phyloP scores from a whole-genome alignment of 2,888 invertebrate species.

The Archips crataeganus region DNA sequence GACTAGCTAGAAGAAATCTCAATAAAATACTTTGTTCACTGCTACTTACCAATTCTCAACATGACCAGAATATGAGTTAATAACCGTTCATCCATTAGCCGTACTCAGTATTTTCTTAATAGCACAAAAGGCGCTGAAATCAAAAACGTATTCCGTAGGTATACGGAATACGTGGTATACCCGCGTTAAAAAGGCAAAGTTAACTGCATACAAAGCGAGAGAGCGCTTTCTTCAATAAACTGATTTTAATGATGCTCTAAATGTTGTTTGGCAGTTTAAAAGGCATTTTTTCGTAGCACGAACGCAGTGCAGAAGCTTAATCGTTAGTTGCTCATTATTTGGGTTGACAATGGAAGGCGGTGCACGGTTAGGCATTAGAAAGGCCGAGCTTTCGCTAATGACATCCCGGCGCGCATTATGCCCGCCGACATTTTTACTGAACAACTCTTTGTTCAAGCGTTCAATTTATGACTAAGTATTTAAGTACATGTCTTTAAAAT shows the following conservation, averaged over 20 bases:
- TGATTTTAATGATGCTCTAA: constrained; percentile 53
- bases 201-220: constrained; percentile 34
- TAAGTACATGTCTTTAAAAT: constrained; percentile 34
- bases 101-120: neutral
- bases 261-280: constrained; percentile 50
- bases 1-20: neutral
- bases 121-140: neutral
- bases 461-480: constrained; percentile 37
- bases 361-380: constrained; percentile 83
- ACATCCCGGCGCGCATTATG: constrained; percentile 72
- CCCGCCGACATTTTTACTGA: constrained; percentile 71
- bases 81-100: constrained; percentile 3
- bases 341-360: constrained; percentile 77
- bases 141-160: constrained; percentile 15
- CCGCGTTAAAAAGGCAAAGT: constrained; percentile 26
- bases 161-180: constrained; percentile 3
- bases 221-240: constrained; percentile 41
- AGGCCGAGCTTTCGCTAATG: constrained; percentile 80
- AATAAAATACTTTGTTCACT: neutral
- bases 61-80: neutral
- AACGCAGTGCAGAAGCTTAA: constrained; percentile 62
- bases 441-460: constrained; percentile 71
- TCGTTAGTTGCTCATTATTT: constrained; percentile 82
- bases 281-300: constrained; percentile 56
- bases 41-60: neutral